These are phyloP conservation scores for Lamprotornis superbus DNA, from an alignment of 2,113 vertebrate species.

Conservation along the genomic window DNA sequence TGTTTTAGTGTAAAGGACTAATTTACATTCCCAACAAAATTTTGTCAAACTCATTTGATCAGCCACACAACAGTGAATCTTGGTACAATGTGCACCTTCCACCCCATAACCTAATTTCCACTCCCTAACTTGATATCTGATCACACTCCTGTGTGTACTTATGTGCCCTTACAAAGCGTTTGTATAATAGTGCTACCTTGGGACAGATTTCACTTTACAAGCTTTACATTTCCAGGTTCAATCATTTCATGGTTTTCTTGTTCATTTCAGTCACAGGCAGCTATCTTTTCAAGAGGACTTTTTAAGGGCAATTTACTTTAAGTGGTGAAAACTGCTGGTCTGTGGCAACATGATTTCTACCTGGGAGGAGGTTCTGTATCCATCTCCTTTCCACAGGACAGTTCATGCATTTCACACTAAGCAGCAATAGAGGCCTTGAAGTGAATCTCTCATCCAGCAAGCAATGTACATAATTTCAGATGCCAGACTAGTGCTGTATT, in stretches of 20 bases:
- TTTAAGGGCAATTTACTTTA: background rate
- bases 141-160: background rate
- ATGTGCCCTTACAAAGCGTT: background rate
- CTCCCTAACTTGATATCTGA: background rate
- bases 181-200: background rate
- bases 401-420: background rate
- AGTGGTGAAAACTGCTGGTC: background rate
- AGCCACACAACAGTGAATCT: background rate
- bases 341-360: background rate
- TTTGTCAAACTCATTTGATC: background rate
- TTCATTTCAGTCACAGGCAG: background rate
- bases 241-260: background rate
- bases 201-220: background rate
- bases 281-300: background rate
- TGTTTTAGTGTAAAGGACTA: background rate
- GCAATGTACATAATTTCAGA: background rate
- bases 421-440: background rate
- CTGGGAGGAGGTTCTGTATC: background rate
- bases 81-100: background rate
- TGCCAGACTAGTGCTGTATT: background rate
- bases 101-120: background rate
- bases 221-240: background rate
- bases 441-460: background rate
- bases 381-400: background rate
- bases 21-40: background rate